A percentile compares a stretch with the other conserved stretches of the same genome.
These are phyloP conservation scores for Andrena haemorrhoa DNA, from an alignment of 2,888 invertebrate species.

Conservation along the genomic window DNA sequence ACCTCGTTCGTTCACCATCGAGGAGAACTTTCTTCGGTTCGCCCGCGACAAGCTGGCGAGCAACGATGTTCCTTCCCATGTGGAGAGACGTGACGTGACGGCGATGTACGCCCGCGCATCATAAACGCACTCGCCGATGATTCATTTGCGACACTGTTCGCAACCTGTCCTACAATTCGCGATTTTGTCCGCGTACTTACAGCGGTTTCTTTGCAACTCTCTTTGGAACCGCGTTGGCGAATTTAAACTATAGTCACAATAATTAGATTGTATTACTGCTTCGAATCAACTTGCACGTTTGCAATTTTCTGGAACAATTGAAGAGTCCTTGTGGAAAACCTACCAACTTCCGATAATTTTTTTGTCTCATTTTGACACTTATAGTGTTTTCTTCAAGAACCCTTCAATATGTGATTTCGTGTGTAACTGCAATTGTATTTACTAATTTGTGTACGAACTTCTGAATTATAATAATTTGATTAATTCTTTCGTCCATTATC, in stretches of 20 bases:
- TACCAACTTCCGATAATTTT: too few species aligned
- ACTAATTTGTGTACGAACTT: too few species aligned
- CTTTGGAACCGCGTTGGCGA: background rate
- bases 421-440: too few species aligned
- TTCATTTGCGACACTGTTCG: slow-evolving; percentile 48
- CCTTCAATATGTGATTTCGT: too few species aligned
- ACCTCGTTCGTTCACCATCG: slow-evolving; percentile 40
- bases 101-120: slow-evolving; percentile 57
- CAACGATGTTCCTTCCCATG: slow-evolving; percentile 42
- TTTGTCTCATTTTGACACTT: too few species aligned
- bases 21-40: slow-evolving; percentile 50
- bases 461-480: too few species aligned
- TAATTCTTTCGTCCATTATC: too few species aligned
- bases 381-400: too few species aligned
- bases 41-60: slow-evolving; percentile 19
- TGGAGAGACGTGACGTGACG: slow-evolving; percentile 28
- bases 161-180: slow-evolving; percentile 27
- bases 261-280: background rate
- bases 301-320: background rate
- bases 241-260: background rate
- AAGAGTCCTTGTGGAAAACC: too few species aligned
- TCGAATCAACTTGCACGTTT: background rate
- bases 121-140: slow-evolving; percentile 53
- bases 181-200: slow-evolving; percentile 3
- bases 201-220: background rate